These are phyloP conservation scores for Scatophagus argus DNA, from an alignment of 2,113 vertebrate genomes.

Conservation along the genomic window DNA sequence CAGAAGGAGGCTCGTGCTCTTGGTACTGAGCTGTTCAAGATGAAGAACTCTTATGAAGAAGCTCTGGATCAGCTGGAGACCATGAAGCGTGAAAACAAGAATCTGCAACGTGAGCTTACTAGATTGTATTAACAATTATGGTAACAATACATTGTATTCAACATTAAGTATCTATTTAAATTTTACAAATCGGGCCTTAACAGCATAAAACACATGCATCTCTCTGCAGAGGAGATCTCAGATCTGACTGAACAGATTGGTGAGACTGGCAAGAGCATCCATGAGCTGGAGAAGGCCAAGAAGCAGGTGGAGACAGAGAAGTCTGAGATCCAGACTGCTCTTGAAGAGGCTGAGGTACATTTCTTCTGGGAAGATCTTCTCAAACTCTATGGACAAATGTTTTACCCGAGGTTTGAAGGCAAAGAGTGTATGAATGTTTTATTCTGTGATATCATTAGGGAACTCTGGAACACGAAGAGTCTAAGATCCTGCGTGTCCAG, in stretches of 20 bases:
- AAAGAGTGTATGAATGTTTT: neutral
- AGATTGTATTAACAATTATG: too few relatives aligned
- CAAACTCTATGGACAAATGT: neutral
- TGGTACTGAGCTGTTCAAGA: conserved; percentile 88
- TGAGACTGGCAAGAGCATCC: too few relatives aligned
- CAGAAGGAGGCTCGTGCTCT: conserved; percentile 87
- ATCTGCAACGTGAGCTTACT: conserved; percentile 71
- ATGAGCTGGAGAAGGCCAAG: too few relatives aligned
- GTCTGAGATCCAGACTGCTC: too few relatives aligned
- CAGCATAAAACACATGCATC: too few relatives aligned
- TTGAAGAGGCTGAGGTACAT: conserved; percentile 70
- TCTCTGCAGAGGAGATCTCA: too few relatives aligned
- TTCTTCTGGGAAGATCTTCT: neutral
- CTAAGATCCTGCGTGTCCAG: conserved; percentile 83
- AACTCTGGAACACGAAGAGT: conserved; percentile 83
- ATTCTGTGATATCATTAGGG: conserved; percentile 60
- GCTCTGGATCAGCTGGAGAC: conserved; percentile 78
- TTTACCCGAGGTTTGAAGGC: neutral
- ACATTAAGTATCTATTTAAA: too few relatives aligned
- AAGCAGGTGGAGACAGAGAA: too few relatives aligned
- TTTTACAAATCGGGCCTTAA: too few relatives aligned
- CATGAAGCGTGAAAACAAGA: conserved; percentile 75
- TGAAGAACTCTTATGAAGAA: conserved; percentile 89
- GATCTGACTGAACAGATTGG: too few relatives aligned
- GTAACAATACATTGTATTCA: too few relatives aligned